Percentiles rank a stretch among this genome's conserved stretches.
Evolutionary conservation across 1,140 invertebrate species (phyloP).

Genomic region (Mya arenaria): DNA sequence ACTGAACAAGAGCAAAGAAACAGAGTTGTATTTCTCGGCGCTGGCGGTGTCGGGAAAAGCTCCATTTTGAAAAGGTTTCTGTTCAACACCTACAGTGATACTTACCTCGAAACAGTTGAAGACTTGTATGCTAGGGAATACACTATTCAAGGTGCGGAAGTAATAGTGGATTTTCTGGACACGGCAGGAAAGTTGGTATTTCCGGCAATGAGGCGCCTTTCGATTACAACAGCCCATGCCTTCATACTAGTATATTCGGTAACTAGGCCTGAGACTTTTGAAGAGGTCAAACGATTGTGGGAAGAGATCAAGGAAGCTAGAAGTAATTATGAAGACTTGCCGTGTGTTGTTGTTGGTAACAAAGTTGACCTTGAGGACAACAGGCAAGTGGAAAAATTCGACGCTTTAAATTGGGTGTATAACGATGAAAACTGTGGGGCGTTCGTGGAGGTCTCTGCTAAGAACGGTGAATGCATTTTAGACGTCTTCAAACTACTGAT

Average conservation of each 20-base stretch:
- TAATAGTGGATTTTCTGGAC: constrained; percentile 91
- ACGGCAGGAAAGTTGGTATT: constrained; percentile 86
- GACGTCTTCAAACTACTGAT: constrained; percentile 74
- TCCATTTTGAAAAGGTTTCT: constrained; percentile 93
- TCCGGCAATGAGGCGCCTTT: constrained; percentile 84
- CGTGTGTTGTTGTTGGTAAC: constrained; percentile 93
- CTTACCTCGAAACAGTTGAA: constrained; percentile 94
- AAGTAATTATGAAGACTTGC: constrained; percentile 90
- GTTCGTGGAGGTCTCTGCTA: constrained; percentile 77
- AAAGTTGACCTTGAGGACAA: constrained; percentile 87
- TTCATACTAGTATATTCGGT: constrained; percentile 94
- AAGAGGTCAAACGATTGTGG: constrained; percentile 90
- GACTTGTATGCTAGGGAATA: constrained; percentile 94
- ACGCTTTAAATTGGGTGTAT: constrained; percentile 76
- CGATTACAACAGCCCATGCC: constrained; percentile 93
- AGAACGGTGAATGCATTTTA: constrained; percentile 70
- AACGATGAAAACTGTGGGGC: constrained; percentile 68
- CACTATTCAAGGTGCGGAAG: constrained; percentile 83
- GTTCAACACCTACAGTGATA: constrained; percentile 90
- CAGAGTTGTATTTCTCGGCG: constrained; percentile 91
- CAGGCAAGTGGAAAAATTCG: constrained; percentile 74
- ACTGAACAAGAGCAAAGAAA: constrained; percentile 86
- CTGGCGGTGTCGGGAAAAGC: constrained; percentile 93
- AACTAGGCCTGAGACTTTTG: constrained; percentile 88
- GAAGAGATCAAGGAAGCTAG: constrained; percentile 91